Evolutionary conservation across 64 coral and sea anemone genomes (phyloP).

Genomic region (Montipora sp.): DNA sequence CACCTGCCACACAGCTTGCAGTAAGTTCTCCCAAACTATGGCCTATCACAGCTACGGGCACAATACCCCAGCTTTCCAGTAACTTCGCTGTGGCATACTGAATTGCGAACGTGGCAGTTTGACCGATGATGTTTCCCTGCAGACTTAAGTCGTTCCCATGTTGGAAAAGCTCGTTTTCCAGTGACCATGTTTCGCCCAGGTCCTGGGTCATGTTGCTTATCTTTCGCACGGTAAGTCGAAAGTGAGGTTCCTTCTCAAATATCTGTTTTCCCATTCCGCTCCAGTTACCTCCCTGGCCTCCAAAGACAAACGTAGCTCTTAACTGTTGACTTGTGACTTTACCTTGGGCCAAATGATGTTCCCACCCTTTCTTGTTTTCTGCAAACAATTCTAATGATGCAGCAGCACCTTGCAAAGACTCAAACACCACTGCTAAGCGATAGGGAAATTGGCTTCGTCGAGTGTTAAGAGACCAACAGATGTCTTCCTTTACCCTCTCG

Average conservation of each 20-base stretch:
- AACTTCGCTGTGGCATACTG: constrained; percentile 72
- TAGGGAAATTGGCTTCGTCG: constrained; percentile 53
- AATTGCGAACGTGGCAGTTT: constrained; percentile 72
- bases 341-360: constrained; percentile 26
- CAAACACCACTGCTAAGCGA: constrained; percentile 66
- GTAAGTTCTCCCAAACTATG: constrained; percentile 73
- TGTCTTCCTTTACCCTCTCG: constrained; percentile 12
- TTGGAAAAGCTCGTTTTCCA: constrained; percentile 41
- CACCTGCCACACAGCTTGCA: constrained; percentile 52
- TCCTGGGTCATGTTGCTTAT: constrained; percentile 44
- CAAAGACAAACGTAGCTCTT: constrained; percentile 71
- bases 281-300: constrained; percentile 77
- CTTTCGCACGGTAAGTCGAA: constrained; percentile 34
- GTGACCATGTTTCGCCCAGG: constrained; percentile 74
- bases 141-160: constrained; percentile 31
- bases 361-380: constrained; percentile 10
- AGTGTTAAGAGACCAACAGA: constrained; percentile 81
- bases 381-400: constrained; percentile 42
- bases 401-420: constrained; percentile 36
- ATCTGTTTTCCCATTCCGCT: constrained; percentile 73
- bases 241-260: constrained; percentile 62
- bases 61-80: constrained; percentile 75
- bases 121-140: constrained; percentile 42
- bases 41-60: constrained; percentile 73
- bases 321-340: not conserved